phyloP scores from a whole-genome alignment of 2,888 invertebrate genomes.

The Hofmannophila pseudospretella region DNA sequence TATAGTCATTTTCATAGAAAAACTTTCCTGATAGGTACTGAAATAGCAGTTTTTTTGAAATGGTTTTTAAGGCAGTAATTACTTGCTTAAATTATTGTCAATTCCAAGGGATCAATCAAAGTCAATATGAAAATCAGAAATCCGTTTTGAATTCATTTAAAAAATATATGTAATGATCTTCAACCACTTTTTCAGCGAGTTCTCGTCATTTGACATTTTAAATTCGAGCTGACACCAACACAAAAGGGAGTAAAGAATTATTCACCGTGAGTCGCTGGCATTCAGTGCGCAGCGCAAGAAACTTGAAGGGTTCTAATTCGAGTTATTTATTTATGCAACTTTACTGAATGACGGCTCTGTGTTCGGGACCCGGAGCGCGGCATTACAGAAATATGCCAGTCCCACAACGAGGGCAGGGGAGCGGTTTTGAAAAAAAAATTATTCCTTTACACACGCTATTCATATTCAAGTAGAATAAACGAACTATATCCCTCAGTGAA shows the following conservation, averaged over 20 bases:
- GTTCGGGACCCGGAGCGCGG: conserved; percentile 17
- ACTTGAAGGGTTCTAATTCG: conserved; percentile 52
- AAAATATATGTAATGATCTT: no score
- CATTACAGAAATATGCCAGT: conserved; percentile 38
- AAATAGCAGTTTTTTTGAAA: no score
- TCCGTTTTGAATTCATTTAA: no score
- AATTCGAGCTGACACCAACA: conserved; percentile 28
- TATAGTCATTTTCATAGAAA: no score
- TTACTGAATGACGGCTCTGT: conserved; percentile 38
- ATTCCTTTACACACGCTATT: conserved; percentile 20
- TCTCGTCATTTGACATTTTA: conserved; percentile 26
- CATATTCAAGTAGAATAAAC: conserved; percentile 4
- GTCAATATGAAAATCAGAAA: no score
- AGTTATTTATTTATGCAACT: conserved; percentile 62
- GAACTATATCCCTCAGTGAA: conserved; percentile 1
- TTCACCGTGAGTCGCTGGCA: conserved; percentile 34
- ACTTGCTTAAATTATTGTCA: no score
- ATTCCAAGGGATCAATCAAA: no score
- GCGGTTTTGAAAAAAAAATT: conserved; percentile 35
- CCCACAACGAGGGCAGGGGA: conserved; percentile 33
- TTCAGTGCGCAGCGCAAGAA: conserved; percentile 37
- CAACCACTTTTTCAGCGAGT: no score
- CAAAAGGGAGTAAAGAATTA: conserved; percentile 39
- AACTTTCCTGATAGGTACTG: no score
- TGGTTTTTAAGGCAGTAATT: no score